Percentiles rank a stretch among this genome's conserved stretches.
Evolutionary conservation across 2,888 invertebrate genomes (phyloP).

Genomic region (Caenorhabditis imperialis): DNA sequence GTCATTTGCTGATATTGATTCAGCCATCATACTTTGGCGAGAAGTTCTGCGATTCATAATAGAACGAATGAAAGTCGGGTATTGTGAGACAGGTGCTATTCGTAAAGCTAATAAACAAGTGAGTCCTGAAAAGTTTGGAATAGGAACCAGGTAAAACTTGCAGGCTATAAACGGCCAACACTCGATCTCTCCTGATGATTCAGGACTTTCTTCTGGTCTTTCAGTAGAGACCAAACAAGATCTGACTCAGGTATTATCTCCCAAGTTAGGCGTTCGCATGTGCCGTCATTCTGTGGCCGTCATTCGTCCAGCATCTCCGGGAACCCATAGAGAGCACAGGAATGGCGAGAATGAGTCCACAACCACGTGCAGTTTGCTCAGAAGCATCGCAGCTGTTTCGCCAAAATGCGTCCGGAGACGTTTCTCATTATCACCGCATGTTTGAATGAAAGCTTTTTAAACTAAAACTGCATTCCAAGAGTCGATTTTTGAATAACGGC

Average conservation of each 20-base stretch:
- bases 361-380: conserved; percentile 37
- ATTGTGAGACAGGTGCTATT: conserved; percentile 56
- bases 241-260: conserved; percentile 42
- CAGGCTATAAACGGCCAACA: conserved; percentile 46
- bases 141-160: not conserved
- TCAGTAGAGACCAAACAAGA: conserved; percentile 49
- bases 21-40: conserved; percentile 67
- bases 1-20: conserved; percentile 63
- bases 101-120: conserved; percentile 62
- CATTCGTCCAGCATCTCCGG: not conserved
- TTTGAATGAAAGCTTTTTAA: conserved; percentile 6
- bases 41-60: conserved; percentile 66
- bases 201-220: not conserved
- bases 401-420: conserved; percentile 42
- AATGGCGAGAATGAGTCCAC: conserved; percentile 1
- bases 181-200: conserved; percentile 24
- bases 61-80: conserved; percentile 65
- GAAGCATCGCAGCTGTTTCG: conserved; percentile 33
- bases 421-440: conserved; percentile 39
- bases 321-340: too few species aligned
- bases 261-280: conserved; percentile 23
- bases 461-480: too few species aligned
- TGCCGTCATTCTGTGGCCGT: conserved; percentile 25
- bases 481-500: too few species aligned
- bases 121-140: not conserved